These are phyloP conservation scores for Tubiluchus corallicola DNA, from an alignment of 2,888 invertebrate species.

Conservation along the genomic window DNA sequence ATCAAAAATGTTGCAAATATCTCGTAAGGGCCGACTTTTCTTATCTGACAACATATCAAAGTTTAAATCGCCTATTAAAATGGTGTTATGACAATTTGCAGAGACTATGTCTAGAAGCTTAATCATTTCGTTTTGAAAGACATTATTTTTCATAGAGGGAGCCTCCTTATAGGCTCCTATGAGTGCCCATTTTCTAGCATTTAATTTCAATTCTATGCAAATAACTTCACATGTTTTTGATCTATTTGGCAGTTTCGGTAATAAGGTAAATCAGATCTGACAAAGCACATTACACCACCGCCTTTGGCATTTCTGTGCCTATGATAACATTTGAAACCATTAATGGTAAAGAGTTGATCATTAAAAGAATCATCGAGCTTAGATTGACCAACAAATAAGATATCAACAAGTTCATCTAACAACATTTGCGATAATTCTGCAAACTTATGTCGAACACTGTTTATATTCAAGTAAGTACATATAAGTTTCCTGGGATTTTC, in stretches of 20 bases:
- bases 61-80: background rate
- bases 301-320: background rate
- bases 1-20: constrained; percentile 3
- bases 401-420: too few relatives aligned
- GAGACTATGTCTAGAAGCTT: background rate
- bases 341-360: too few relatives aligned
- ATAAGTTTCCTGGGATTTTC: too few relatives aligned
- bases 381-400: too few relatives aligned
- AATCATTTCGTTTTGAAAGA: background rate
- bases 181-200: background rate
- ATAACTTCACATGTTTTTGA: background rate
- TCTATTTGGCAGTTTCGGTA: background rate
- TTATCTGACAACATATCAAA: background rate
- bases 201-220: background rate
- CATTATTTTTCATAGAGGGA: background rate
- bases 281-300: background rate
- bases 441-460: too few relatives aligned
- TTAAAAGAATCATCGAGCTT: too few relatives aligned
- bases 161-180: background rate
- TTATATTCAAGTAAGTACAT: too few relatives aligned
- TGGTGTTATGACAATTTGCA: background rate
- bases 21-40: background rate
- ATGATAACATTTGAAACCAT: background rate
- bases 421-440: too few relatives aligned
- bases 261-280: background rate